Evolutionary conservation across 1,140 invertebrate genomes (phyloP).

Genomic region (Drosophila kurseongensis): DNA sequence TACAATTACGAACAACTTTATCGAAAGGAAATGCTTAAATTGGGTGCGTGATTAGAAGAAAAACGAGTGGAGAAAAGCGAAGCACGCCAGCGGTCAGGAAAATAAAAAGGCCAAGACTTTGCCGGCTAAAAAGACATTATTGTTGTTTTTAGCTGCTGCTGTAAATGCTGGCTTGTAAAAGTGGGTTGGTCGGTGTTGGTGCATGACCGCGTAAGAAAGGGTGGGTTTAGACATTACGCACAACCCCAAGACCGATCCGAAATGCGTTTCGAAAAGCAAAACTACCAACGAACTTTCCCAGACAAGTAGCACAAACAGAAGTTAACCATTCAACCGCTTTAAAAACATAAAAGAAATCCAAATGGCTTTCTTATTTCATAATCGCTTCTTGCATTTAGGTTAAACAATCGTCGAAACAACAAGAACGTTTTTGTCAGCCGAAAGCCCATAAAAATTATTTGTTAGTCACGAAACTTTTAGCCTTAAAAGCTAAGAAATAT

Average conservation of each 20-base stretch:
- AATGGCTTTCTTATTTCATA: slow-evolving; percentile 75
- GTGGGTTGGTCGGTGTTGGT: slow-evolving; percentile 17
- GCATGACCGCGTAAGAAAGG: slow-evolving; percentile 15
- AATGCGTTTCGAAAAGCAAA: slow-evolving; percentile 4
- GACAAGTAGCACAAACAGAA: slow-evolving; percentile 8
- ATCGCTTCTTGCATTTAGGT: slow-evolving; percentile 70
- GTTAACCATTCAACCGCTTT: slow-evolving; percentile 1
- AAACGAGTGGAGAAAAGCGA: slow-evolving; percentile 1
- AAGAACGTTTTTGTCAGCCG: not conserved
- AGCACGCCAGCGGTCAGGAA: slow-evolving; percentile 17
- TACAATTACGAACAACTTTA: slow-evolving; percentile 7
- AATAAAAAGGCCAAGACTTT: slow-evolving; percentile 29
- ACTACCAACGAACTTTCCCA: not conserved
- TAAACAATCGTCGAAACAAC: slow-evolving; percentile 39
- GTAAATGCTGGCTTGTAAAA: slow-evolving; percentile 15
- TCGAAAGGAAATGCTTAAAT: slow-evolving; percentile 14
- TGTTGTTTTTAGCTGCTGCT: not conserved
- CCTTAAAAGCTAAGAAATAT: not conserved
- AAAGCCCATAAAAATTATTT: not conserved
- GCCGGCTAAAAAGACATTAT: slow-evolving; percentile 30
- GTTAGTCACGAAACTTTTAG: not conserved
- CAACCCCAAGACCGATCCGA: slow-evolving; percentile 21
- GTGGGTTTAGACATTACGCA: slow-evolving; percentile 29
- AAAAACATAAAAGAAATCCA: slow-evolving; percentile 14
- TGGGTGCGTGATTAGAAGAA: slow-evolving; percentile 11